Base-by-base conservation (phyloP, 2,113 vertebrate genomes). In the Arvicanthis niloticus region DNA sequence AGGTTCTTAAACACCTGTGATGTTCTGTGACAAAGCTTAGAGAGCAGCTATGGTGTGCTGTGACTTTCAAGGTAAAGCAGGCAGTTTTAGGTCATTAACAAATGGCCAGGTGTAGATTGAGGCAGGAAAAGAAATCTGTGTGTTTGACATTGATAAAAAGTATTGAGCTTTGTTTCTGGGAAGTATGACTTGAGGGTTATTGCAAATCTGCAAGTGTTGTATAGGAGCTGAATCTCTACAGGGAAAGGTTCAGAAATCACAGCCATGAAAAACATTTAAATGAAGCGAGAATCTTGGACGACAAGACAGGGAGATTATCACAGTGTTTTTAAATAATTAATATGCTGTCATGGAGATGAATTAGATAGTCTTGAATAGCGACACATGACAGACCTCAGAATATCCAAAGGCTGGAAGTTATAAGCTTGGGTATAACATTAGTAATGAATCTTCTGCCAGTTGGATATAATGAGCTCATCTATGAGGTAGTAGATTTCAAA, bases 261-360 rank as follows among this genome's bases (percentile, higher is more conserved):
- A 3, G 76, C 51, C 75, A n/a, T 70, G 42, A 81, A 81, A 97
- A 91, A 92, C 48, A 95, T 87, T 84, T 95, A 65, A 96, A 96
- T 78, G 91, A 91, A 95, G 53, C 70, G 7, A 19, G 19, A 91
- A 42, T 48, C 26, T 81, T 87, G n/a, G 62, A 65, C 94, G 45
- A 81, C n/a, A 91, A 90, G 76, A 97, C 88, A 96, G 89, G 86
- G 15, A 91, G 48, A 93, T 84, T 94, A 84, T 93, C 84, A 80
- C 78, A 75, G 89, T 91, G 67, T 90, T 58, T 82, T 95, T 97
- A 96, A 97, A 97, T 97, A 97, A 97, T 96, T 97, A 96, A 97
- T 96, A 96, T 48, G 68, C 68, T 97, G 91, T 93, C 89, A 82
- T 17, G 56, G 93, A 96, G 89, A 97, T 95, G 78, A 96, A 96